Base-by-base conservation (phyloP, 2,113 vertebrate species). In the Neodontobutis hainanensis region DNA sequence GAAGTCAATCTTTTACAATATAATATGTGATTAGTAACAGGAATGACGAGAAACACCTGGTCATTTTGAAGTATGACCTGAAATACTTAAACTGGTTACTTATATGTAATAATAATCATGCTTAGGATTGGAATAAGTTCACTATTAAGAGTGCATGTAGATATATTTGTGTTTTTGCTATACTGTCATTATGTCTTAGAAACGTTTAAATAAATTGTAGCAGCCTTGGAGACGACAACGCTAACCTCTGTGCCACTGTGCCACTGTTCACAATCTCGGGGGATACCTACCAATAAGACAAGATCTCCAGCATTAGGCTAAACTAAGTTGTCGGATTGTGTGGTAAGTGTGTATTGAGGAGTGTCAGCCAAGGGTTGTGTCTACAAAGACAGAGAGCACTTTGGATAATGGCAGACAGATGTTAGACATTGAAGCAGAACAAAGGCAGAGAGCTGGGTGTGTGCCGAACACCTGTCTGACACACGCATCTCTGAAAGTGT, bases 381-480 rank as follows among this genome's bases (percentile, higher is more conserved):
- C 10, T 48, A 32, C n/a, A 8, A 45, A 34, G 48, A 59, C 15
- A 34, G 43, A 56, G 16, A 34, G 14, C 7, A 5, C 4, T 67
- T 6, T 14, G 45, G 45, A 32, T 82, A 69, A 75, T 75, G 40
- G 19, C 34, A 74, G 82, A 78, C 69, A 81, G 56, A 81, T 80
- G 70, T 57, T 51, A 16, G 40, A 68, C 53, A 57, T 61, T 61
- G 73, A 44, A 70, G 47, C 52, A 51, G 57, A 69, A 57, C 40
- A 76, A 63, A 83, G n/a, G 6, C 11, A 15, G 40, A 53, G 35
- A 9, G 42, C 50, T 75, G 73, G 56, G 53, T 53, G 38, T 3
- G 12, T 62, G 62, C 58, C 65, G 32, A 77, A 78, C 81, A 86
- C 85, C 85, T 89, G 75, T 12, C 51, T 40, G 61, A 27, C 56